Evolutionary conservation across 2,797 vertebrate species (phyloP).

Genomic region (Austrolebias charrua): DNA sequence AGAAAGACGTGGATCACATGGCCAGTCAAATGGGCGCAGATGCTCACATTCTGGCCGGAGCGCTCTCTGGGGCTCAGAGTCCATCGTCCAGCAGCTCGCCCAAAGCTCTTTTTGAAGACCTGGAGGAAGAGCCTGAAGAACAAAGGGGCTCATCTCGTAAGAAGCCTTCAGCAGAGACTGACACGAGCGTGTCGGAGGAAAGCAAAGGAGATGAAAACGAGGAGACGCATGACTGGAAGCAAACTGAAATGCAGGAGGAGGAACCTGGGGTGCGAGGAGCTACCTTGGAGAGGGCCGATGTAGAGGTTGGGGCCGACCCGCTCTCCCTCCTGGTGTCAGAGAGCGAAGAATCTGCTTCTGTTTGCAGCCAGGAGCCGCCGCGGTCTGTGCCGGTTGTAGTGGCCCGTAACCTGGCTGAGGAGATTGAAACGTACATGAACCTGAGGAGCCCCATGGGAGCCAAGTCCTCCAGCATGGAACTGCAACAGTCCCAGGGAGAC

Average conservation of each 20-base stretch:
- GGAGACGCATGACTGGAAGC: conserved; percentile 44
- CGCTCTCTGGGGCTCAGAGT: conserved; percentile 77
- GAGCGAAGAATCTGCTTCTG: conserved; percentile 69
- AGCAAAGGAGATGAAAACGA: conserved; percentile 33
- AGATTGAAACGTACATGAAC: conserved; percentile 98
- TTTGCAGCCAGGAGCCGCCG: conserved; percentile 79
- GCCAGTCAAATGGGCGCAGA: conserved; percentile 94
- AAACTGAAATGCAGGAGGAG: conserved; percentile 39
- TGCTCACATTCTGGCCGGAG: conserved; percentile 91
- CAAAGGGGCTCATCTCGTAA: conserved; percentile 24
- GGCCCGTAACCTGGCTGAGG: conserved; percentile 93
- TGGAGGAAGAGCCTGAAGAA: conserved; percentile 69
- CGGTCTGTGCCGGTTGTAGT: conserved; percentile 81
- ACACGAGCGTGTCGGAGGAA: conserved; percentile 54
- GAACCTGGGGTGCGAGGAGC: conserved; percentile 57
- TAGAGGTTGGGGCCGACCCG: conserved; percentile 90
- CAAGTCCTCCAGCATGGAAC: conserved; percentile 93
- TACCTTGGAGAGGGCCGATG: conserved; percentile 86
- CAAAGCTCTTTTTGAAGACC: conserved; percentile 74
- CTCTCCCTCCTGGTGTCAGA: conserved; percentile 90
- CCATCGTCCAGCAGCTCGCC: conserved; percentile 58
- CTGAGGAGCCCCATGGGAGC: conserved; percentile 84
- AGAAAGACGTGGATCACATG: conserved; percentile 89
- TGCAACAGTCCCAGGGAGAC: conserved; percentile 75
- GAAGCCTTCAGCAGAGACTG: conserved; percentile 60